A percentile compares a stretch with the other conserved stretches of the same genome.
Evolutionary conservation across 2,113 vertebrate species (phyloP).

Genomic region (Martes martes): DNA sequence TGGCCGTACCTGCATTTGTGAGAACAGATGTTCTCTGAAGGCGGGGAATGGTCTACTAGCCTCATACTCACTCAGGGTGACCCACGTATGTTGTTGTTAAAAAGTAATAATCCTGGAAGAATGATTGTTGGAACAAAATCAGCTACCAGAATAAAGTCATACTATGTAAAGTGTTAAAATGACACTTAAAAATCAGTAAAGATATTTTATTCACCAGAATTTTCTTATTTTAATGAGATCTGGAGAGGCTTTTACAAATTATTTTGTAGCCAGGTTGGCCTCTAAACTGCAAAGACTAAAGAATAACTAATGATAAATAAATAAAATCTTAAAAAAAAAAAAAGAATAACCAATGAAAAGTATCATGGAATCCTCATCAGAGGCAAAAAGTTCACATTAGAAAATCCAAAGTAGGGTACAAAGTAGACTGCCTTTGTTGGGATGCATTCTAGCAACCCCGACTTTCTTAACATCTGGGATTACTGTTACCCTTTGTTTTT

Average conservation of each 20-base stretch:
- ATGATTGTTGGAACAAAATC: background rate
- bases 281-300: slow-evolving; percentile 26
- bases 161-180: too few relatives aligned
- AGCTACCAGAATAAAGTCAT: background rate
- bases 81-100: background rate
- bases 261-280: slow-evolving; percentile 1
- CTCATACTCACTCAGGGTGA: background rate
- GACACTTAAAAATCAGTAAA: background rate
- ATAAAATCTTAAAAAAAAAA: too few relatives aligned
- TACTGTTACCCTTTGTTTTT: slow-evolving; percentile 20
- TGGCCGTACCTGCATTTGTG: background rate
- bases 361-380: background rate
- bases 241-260: background rate
- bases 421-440: background rate
- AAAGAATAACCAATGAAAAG: background rate
- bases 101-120: background rate
- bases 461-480: background rate
- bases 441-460: background rate
- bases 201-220: background rate
- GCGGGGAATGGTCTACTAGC: background rate
- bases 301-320: background rate
- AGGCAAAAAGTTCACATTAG: background rate
- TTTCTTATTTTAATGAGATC: background rate
- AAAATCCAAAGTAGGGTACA: background rate
- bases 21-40: slow-evolving; percentile 17